Base-by-base conservation (phyloP, 92 coral and sea anemone genomes). In the Galaxea fascicularis region DNA sequence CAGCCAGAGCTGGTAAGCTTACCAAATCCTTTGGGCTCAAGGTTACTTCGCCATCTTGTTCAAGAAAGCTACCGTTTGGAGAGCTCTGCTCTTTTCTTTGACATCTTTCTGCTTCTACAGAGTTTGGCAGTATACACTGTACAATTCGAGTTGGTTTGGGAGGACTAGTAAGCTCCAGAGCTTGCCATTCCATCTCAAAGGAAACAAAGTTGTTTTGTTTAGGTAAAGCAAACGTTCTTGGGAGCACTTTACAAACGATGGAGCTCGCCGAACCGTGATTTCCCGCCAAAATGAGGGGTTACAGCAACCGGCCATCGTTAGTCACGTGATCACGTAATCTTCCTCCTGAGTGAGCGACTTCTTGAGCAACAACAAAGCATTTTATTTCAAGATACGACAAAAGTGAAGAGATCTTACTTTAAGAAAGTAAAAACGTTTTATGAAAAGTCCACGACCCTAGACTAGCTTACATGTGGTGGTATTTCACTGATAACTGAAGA, bases 1-100 rank as follows among this genome's bases (percentile, higher is more conserved):
- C 98, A 39, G 98, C 95, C 74, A 95, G 81, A n/a, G 90, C 94
- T 52, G 98, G 92, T 10, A 83, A 65, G 79, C 81, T 83, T 11
- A 65, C 57, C 3, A 47, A 21, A 8, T 83, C 80, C 45, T 25
- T n/a, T 14, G 27, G 18, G 22, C 59, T 52, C 27, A 21, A 31
- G 53, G 26, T 64, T 39, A 15, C 77, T 16, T 71, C 41, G 65
- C 66, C 64, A 28, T 52, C 46, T 62, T 87, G 25, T 41, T 77
- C 82, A 39, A 13, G 29, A 64, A 66, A 24, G 52, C 1, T 31
- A 17, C 51, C 53, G 51, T 13, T 20, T 65, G 26, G 46, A 65
- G 22, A 41, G 44, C 63, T 49, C 41, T 79, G 15, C 30, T 31
- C 47, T 8, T 12, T 27, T 46, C 16, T 57, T 17, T 41, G 82